Evolutionary conservation across 1,140 invertebrate species (phyloP), one percentile per base, ranked within the genome.

Genomic region (Heterodera schachtii): DNA sequence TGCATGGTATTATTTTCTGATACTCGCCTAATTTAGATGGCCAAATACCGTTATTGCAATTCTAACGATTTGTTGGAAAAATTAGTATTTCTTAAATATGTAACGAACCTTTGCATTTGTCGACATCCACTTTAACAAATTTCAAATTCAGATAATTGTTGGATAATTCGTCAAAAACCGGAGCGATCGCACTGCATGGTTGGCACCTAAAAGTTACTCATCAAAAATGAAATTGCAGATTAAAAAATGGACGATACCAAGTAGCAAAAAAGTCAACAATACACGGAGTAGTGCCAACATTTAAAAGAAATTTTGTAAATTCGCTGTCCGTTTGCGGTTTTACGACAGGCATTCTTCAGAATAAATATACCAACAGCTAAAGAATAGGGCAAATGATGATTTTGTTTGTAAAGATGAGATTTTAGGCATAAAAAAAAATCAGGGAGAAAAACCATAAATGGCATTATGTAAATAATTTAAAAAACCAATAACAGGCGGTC

Each of bases 101-200:
- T n/a, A n/a, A n/a, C n/a, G n/a, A n/a, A n/a, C 80, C 86, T 64
- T 81, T 79, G 64, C 89, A 89, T 47, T 89, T 87, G 75, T 90
- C 90, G 11, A 90, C 89, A 77, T 90, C 87, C 16, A 90, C 87
- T 92, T 98, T 97, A 0, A 98, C 90, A 90, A 99, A 99, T 8
- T 96, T 92, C 9, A 95, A 95, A 86, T 94, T 93, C 2, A 94
- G 92, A 91, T 96, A 98, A 90, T 94, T 95, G 4, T 91, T 91
- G 13, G 95, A 94, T 66, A 97, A 90, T 86, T 95, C 94, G 43
- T 90, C 83, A 91, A 96, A 97, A 44, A 95, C 90, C 43, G 97
- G 97, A 31, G 95, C 95, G 86, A 98, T 97, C 87, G 93, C 92
- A 87, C 94, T 94, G 90, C 96, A 98, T 0, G 96, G 96, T n/a